Evolutionary conservation across 2,797 vertebrate genomes (phyloP).

Genomic region (Silurus aristotelis): DNA sequence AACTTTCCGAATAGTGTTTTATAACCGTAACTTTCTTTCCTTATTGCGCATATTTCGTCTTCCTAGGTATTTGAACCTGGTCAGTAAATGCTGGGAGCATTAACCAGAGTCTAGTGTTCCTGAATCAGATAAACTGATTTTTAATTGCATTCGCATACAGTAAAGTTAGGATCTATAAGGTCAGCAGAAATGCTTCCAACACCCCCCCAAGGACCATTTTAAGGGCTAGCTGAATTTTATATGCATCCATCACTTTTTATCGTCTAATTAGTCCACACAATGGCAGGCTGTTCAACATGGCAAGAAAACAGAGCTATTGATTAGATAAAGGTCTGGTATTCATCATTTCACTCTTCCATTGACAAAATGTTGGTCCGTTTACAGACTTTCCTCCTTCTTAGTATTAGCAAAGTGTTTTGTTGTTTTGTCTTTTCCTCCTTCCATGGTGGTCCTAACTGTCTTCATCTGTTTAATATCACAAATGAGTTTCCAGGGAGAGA

Average conservation of each 20-base stretch:
- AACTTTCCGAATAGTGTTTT: neutral
- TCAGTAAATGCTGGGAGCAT: conserved; percentile 46
- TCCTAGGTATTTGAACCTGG: conserved; percentile 72
- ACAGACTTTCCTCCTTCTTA: conserved; percentile 67
- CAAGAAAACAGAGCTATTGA: conserved; percentile 84
- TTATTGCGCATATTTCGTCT: conserved; percentile 48
- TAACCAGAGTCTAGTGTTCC: conserved; percentile 66
- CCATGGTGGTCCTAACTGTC: conserved; percentile 50
- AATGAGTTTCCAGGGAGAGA: conserved; percentile 37
- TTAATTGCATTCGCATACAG: conserved; percentile 87
- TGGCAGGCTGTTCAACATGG: conserved; percentile 85
- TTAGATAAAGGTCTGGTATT: conserved; percentile 88
- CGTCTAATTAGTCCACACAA: conserved; percentile 92
- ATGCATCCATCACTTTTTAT: conserved; percentile 98
- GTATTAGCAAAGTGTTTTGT: conserved; percentile 61
- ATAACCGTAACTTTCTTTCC: conserved; percentile 3
- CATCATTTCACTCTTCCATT: conserved; percentile 80
- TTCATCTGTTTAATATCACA: conserved; percentile 56
- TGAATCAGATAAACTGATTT: conserved; percentile 81
- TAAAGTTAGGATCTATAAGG: conserved; percentile 89
- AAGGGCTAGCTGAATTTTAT: conserved; percentile 83
- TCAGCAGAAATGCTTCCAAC: conserved; percentile 83
- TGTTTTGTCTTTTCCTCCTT: conserved; percentile 27
- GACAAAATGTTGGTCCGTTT: conserved; percentile 59
- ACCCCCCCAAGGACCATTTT: conserved; percentile 82